Evolutionary conservation across 2,113 vertebrate species (phyloP), one percentile per base, ranked within the genome.

Genomic region (Tilapia sparmanii): DNA sequence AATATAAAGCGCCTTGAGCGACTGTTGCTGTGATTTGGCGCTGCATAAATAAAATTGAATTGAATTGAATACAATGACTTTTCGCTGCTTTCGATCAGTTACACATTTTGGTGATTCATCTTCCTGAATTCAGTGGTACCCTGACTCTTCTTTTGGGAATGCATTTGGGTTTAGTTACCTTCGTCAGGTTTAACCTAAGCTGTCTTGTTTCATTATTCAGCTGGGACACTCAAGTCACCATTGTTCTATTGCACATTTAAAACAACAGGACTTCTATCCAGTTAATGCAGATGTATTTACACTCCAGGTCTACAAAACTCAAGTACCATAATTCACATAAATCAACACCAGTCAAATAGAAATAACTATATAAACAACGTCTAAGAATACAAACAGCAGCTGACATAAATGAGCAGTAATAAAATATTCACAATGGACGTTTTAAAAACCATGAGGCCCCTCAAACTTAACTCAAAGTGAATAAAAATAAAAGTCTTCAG

Each of bases 101-200:
- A 4, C 31, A 15, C 63, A 68, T 6, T 68, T 40, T 22, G 19
- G 63, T 38, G 63, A 22, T 68, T 68, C 63, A 40, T 40, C 63
- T 68, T 40, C 63, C 63, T 68, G 63, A 68, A 68, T 68, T 68
- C 63, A 68, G 35, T 68, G 63, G 19, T 68, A 22, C 63, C 63
- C 35, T 40, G 33, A 40, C 5, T 68, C 35, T 40, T 40, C n/a
- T 68, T 24, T 22, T 0, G 13, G 63, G 22, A 3, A 22, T 68
- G 1, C n/a, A 68, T 12, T 40, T 68, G 0, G 4, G 35, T 40
- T 71, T 71, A 71, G 35, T 40, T 15, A 40, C 35, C n/a, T 71
- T 11, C 24, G 19, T 40, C 19, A 71, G 11, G 19, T 71, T 24
- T 40, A 71, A 40, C 63, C 63, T 15, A 71, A 71, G 35, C 35